Conservation (phyloP, 2,113 vertebrate species). For the Cyanocitta stelleri region DNA sequence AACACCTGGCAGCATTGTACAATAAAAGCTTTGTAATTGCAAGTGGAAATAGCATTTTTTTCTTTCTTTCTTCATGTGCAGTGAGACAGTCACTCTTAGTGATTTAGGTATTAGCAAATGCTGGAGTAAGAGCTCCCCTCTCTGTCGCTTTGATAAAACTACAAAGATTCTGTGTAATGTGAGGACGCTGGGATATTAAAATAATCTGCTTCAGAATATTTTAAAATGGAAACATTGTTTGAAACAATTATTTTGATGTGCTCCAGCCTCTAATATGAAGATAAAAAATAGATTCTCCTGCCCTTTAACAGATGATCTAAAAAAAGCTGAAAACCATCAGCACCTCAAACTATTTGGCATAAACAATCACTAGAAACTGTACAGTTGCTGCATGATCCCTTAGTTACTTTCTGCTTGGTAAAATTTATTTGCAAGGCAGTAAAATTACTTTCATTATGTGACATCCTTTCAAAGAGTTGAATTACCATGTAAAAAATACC, state of each 20-base stretch:
- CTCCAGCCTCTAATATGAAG: not conserved
- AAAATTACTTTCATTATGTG: not conserved
- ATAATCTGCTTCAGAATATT: not conserved
- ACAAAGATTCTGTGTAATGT: constrained; percentile 10
- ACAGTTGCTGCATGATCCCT: not conserved
- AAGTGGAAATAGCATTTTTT: constrained; percentile 67
- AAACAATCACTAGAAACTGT: not conserved
- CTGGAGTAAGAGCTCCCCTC: constrained; percentile 97
- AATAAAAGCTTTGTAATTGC: constrained; percentile 82
- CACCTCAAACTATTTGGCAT: not conserved
- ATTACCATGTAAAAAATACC: not conserved
- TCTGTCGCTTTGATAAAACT: constrained; percentile 79
- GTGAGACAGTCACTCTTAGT: constrained; percentile 51
- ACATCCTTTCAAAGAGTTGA: not conserved
- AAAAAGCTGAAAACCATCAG: not conserved
- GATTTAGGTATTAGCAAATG: constrained; percentile 19
- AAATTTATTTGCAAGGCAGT: not conserved
- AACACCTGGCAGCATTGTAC: constrained; percentile 77
- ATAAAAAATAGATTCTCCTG: not conserved
- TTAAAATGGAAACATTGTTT: not conserved
- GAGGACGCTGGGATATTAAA: constrained; percentile 22
- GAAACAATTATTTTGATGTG: not conserved
- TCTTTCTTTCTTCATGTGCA: not conserved
- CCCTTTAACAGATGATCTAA: not conserved
- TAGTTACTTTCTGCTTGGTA: not conserved